A percentile compares a stretch with the other conserved stretches of the same genome.
Evolutionary conservation across 2,797 vertebrate genomes (phyloP).

Genomic region (Acanthurus leucopareius): DNA sequence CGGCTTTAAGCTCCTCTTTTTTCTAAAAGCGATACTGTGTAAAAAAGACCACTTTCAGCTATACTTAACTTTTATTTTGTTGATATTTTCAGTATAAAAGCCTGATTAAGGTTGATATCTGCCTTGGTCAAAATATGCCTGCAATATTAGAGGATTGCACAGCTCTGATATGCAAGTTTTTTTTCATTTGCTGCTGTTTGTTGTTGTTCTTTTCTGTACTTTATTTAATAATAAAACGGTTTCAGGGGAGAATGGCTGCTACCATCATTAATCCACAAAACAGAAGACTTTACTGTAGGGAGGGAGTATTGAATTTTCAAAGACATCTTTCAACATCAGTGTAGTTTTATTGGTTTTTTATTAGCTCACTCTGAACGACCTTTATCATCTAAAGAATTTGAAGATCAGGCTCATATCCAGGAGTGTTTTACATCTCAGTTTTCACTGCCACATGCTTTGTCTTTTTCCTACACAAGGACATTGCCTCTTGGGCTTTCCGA

Average conservation of each 20-base stretch:
- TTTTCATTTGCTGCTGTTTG: not conserved
- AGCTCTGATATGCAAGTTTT: not conserved
- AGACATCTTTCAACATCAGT: not conserved
- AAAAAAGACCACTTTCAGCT: not conserved
- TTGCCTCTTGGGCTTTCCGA: not conserved
- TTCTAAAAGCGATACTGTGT: not conserved
- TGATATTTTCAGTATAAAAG: not conserved
- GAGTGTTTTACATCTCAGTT: not conserved
- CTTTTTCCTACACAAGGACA: not conserved
- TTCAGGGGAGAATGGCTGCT: not conserved
- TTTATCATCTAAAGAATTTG: constrained; percentile 4
- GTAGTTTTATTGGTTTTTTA: not conserved
- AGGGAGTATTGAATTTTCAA: not conserved
- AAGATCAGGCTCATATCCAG: not conserved
- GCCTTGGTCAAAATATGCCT: not conserved
- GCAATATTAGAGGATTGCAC: not conserved
- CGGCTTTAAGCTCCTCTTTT: not conserved
- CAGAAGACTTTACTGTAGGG: not conserved
- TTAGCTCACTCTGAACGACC: not conserved
- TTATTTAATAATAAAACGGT: not conserved
- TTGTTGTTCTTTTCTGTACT: too few relatives aligned
- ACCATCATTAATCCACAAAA: not conserved
- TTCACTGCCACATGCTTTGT: not conserved
- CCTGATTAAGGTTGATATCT: not conserved
- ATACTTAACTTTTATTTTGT: not conserved